Base-by-base conservation (phyloP, 2,797 vertebrate genomes). In the Platalea minor region DNA sequence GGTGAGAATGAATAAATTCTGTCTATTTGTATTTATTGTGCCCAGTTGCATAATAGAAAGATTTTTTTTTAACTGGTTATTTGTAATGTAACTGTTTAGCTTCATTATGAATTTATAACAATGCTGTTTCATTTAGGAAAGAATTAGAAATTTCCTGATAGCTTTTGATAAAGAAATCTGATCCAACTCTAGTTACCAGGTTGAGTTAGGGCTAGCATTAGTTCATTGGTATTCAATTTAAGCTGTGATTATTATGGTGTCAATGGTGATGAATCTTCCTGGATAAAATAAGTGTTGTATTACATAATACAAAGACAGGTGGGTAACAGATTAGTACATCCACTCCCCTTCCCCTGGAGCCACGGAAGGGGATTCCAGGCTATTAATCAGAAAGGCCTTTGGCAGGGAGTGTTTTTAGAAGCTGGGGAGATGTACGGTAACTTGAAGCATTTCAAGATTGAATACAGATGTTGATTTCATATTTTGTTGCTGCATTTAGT, bases 401-500 rank as follows among this genome's bases (percentile, higher is more conserved):
- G 87, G 41, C 93, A 96, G 39, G 70, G 39, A 13, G 5, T 69
- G 23, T 19, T 75, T 48, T 87, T 63, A 50, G 57, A 81, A 92
- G 83, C 31, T 69, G 75, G 9, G 31, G 64, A 87, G 53, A 89
- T 48, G 31, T 73, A 26, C 33, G 81, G 61, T 77, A 95, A 88
- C 41, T 69, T 84, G 57, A 93, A 92, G 31, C 48, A 50, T 96
- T 95, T 90, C 57, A 91, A 76, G 43, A 95, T 56, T 45, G 57
- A 94, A 95, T 92, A 64, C 72, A 97, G 68, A 95, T 92, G n/a
- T 87, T 91, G 91, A 25, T 94, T 97, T 96, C 35, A 76, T 90
- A 31, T 79, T 88, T 91, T 89, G 74, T 78, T 46, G 3, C 68
- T 83, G 41, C 48, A 84, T 67, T 65, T 96, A 60, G 67, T 88